These are phyloP conservation scores for Helicolenus hilgendorfi DNA, from an alignment of 2,797 vertebrate species.

Conservation along the genomic window DNA sequence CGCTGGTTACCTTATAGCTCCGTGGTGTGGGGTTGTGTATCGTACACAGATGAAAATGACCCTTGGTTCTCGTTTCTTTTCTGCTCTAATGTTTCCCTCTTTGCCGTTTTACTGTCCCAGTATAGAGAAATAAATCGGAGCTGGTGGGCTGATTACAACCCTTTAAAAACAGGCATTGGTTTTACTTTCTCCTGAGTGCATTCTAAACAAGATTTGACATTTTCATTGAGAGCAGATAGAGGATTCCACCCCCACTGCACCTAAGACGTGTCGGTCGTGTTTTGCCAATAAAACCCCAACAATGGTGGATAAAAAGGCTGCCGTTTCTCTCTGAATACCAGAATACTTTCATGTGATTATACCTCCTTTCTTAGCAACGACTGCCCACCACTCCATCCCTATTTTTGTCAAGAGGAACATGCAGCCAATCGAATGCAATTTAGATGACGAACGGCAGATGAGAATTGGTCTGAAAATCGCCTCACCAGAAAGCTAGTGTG, in stretches of 20 bases:
- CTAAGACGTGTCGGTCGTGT: neutral
- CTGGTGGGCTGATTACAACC: neutral
- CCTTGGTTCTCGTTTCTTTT: constrained; percentile 8
- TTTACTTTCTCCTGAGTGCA: neutral
- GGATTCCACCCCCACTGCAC: neutral
- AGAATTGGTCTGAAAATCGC: constrained; percentile 47
- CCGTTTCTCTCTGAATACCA: constrained; percentile 28
- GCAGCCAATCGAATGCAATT: constrained; percentile 51
- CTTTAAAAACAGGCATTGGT: neutral
- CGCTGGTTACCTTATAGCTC: constrained; percentile 21
- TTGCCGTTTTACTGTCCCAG: neutral
- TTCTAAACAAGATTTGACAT: constrained; percentile 20
- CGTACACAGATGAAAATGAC: constrained; percentile 23
- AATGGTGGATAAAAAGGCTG: neutral
- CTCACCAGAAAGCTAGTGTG: neutral
- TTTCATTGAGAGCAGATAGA: constrained; percentile 25
- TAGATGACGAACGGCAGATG: constrained; percentile 29
- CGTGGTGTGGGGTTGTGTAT: neutral
- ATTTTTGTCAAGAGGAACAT: constrained; percentile 49
- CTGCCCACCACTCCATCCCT: constrained; percentile 3
- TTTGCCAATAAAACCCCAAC: neutral
- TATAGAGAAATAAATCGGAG: constrained; percentile 12
- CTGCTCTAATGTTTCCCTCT: neutral
- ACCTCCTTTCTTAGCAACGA: constrained; percentile 33
- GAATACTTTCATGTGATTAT: constrained; percentile 45